Evolutionary conservation across 1,140 invertebrate genomes (phyloP), one percentile per base, ranked within the genome.

Genomic region (Leptinotarsa lineolata): DNA sequence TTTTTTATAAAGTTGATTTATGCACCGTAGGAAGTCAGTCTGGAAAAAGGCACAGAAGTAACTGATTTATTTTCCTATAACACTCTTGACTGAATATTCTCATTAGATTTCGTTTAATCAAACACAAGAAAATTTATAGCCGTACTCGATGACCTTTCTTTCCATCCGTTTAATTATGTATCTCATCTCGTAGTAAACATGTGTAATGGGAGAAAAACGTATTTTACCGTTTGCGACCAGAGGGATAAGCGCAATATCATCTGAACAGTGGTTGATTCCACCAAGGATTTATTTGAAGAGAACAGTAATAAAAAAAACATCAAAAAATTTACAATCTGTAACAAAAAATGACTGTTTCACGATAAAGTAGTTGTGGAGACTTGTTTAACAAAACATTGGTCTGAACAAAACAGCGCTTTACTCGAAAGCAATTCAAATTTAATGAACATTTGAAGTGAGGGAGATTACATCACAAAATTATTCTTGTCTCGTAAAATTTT

Each of bases 81-180:
- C 48, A 54, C 48, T 54, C 48, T 54, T 18, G 48, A 54, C 15
- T 54, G 48, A n/a, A 18, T 54, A 54, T 54, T 16, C 48, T 54
- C 48, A 54, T 54, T 54, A 54, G 48, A 54, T 54, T 54, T 54
- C 48, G n/a, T 54, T 54, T 54, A 54, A 54, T 54, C 48, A 54
- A 54, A 54, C 48, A 54, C 48, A 54, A 54, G 48, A 54, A 54
- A 54, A 54, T 54, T 54, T 54, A 54, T 54, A 54, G 48, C 48
- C 4, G 16, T 54, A 15, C 48, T 15, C 48, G 15, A 54, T 54
- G 48, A 54, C 48, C 48, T 54, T 54, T 54, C 48, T 54, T 16
- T 54, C 48, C 48, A 54, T 54, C 48, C 48, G 48, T 18, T 54
- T 54, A 54, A 54, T 54, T 54, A 54, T 54, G 16, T 54, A 54